Percentiles rank a stretch among this genome's conserved stretches.
Conservation (phyloP, 1,140 invertebrate species). For the Caerostris extrusa region DNA sequence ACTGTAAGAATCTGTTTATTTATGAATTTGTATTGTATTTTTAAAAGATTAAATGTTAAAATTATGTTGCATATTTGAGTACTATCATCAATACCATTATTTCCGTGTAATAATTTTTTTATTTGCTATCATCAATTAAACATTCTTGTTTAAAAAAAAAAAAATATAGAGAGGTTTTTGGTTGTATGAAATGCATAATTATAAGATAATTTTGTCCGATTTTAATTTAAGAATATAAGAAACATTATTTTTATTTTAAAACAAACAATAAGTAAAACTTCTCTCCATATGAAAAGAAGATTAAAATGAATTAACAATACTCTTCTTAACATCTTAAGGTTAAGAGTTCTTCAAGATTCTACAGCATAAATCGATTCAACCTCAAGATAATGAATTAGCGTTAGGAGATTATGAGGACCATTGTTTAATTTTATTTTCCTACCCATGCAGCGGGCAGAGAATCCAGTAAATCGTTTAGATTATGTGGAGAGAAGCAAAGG, state of each 20-base stretch:
- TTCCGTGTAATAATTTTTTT: too few species aligned
- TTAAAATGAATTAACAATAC: not conserved
- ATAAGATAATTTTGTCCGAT: too few species aligned
- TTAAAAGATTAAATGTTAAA: too few species aligned
- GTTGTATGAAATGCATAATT: too few species aligned
- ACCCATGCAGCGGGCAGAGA: not conserved
- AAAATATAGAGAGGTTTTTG: too few species aligned
- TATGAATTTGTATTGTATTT: too few species aligned
- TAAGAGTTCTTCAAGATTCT: not conserved
- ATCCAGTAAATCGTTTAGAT: constrained; percentile 2
- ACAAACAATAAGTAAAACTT: not conserved
- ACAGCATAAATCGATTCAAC: not conserved
- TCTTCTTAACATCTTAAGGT: not conserved
- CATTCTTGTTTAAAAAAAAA: too few species aligned
- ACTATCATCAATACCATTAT: too few species aligned
- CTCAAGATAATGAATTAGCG: not conserved
- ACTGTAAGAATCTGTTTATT: too few species aligned
- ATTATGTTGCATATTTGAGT: too few species aligned
- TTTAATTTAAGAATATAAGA: too few species aligned
- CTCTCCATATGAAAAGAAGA: not conserved
- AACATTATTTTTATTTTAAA: not conserved
- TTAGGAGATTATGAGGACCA: not conserved
- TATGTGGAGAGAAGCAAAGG: not conserved
- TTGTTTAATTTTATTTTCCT: constrained; percentile 11
- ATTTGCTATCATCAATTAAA: too few species aligned